These are phyloP conservation scores for Synanthedon andrenaeformis DNA, from an alignment of 2,888 invertebrate genomes.

Conservation along the genomic window DNA sequence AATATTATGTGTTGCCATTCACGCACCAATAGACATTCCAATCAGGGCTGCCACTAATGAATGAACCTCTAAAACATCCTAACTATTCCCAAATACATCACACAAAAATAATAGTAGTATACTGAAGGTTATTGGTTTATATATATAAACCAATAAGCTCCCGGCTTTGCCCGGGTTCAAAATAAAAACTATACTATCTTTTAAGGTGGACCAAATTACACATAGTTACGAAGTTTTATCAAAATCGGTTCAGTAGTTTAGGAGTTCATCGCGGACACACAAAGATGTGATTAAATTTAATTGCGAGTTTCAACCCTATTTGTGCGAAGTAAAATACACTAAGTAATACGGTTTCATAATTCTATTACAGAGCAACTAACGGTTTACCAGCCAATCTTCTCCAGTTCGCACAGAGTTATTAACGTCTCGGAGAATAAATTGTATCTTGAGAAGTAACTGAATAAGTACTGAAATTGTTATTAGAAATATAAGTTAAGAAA, in stretches of 20 bases:
- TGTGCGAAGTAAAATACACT: slow-evolving; percentile 20
- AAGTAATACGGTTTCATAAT: slow-evolving; percentile 41
- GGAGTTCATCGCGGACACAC: too few species aligned
- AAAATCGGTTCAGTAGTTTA: too few species aligned
- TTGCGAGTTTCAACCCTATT: slow-evolving; percentile 2
- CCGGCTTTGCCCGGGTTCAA: too few species aligned
- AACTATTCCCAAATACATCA: slow-evolving; percentile 12
- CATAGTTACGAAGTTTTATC: too few species aligned
- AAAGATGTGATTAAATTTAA: background rate
- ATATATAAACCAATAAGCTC: too few species aligned
- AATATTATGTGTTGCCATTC: slow-evolving; percentile 5
- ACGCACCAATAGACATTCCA: slow-evolving; percentile 1
- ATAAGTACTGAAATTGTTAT: too few species aligned
- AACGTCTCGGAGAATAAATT: slow-evolving; percentile 12
- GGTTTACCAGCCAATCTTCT: slow-evolving; percentile 26
- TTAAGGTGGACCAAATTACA: too few species aligned
- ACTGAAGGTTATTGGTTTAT: background rate
- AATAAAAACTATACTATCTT: too few species aligned
- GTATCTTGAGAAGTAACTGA: too few species aligned
- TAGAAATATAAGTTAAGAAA: background rate
- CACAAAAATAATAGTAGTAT: background rate
- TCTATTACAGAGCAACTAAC: slow-evolving; percentile 38
- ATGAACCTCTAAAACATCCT: slow-evolving; percentile 10
- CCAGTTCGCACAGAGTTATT: slow-evolving; percentile 18
- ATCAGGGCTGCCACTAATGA: slow-evolving; percentile 14